Conservation (phyloP, 2,113 vertebrate species). For the Passer montanus region DNA sequence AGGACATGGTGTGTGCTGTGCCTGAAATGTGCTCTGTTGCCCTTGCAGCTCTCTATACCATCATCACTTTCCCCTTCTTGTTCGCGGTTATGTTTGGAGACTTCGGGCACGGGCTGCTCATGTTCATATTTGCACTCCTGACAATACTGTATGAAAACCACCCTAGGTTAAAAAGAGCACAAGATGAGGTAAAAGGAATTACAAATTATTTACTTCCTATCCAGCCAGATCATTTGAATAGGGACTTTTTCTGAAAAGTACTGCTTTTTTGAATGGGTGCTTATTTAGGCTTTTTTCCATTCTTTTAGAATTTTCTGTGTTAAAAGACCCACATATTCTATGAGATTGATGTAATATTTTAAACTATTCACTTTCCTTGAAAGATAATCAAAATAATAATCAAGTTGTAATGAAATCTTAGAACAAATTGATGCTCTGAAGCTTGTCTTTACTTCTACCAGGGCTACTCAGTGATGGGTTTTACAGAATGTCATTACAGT, state of each 20-base stretch:
- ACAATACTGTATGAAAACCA: conserved; percentile 90
- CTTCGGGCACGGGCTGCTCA: conserved; percentile 90
- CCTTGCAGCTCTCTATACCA: conserved; percentile 88
- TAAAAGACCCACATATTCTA: not conserved
- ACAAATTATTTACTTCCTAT: not conserved
- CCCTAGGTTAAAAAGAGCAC: conserved; percentile 83
- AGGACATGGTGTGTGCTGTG: not conserved
- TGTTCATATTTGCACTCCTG: conserved; percentile 89
- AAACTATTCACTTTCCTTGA: not conserved
- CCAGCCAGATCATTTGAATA: not conserved
- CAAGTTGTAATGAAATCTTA: not conserved
- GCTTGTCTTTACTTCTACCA: not conserved
- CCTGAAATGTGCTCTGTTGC: not conserved
- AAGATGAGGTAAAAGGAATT: conserved; percentile 84
- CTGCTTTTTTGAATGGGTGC: not conserved
- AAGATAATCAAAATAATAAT: not conserved
- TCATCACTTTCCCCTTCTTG: conserved; percentile 96
- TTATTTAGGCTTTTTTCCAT: not conserved
- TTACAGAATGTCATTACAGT: not conserved
- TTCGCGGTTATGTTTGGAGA: conserved; percentile 99
- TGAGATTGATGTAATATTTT: not conserved
- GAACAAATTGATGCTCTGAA: not conserved
- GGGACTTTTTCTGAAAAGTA: not conserved
- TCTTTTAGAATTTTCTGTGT: not conserved
- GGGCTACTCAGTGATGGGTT: not conserved